Evolutionary conservation across 1,140 invertebrate species (phyloP).

Genomic region (Philaenus spumarius): DNA sequence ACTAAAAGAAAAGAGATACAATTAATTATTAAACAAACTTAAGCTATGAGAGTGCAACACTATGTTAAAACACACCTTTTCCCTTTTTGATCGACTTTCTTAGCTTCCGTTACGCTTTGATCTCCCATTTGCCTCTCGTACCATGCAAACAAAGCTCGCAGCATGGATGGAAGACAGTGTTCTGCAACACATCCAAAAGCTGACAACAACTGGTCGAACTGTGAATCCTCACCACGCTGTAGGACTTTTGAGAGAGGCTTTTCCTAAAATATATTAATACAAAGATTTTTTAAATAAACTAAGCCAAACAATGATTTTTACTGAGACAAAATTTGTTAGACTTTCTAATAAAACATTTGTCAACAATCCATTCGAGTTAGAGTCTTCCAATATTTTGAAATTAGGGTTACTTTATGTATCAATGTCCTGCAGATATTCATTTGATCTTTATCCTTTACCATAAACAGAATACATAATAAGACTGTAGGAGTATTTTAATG

Average conservation of each 20-base stretch:
- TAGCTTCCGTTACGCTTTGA: slow-evolving; percentile 45
- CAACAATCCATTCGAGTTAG: too few relatives aligned
- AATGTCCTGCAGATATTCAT: too few relatives aligned
- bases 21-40: not conserved
- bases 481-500: too few relatives aligned
- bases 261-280: slow-evolving; percentile 52
- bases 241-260: slow-evolving; percentile 87
- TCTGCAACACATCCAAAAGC: slow-evolving; percentile 92
- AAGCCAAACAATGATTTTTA: not conserved
- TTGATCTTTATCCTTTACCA: too few relatives aligned
- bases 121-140: slow-evolving; percentile 83
- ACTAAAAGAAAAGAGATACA: not conserved
- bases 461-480: too few relatives aligned
- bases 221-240: slow-evolving; percentile 88
- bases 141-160: slow-evolving; percentile 93
- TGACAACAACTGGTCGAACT: slow-evolving; percentile 92
- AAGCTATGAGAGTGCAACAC: slow-evolving; percentile 1
- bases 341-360: too few relatives aligned
- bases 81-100: slow-evolving; percentile 58
- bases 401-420: too few relatives aligned
- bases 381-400: too few relatives aligned
- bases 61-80: too few relatives aligned
- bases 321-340: not conserved
- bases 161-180: slow-evolving; percentile 92
- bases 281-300: not conserved